phyloP scores from a whole-genome alignment of 2,113 vertebrate species.

The Axis porcinus region DNA sequence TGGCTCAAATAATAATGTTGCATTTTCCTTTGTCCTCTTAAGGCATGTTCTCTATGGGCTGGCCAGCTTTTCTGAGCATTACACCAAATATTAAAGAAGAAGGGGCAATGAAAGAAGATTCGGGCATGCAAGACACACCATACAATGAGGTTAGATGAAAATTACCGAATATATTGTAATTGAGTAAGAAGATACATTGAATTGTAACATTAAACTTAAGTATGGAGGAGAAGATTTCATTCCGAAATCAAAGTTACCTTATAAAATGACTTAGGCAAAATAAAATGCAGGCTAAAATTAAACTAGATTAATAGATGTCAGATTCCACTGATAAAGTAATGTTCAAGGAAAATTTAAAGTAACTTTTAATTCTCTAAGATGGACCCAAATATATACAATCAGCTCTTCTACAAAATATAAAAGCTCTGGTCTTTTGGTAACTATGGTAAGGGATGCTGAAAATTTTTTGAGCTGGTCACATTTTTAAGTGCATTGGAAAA shows the following conservation, averaged over 20 bases:
- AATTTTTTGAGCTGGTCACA: neutral
- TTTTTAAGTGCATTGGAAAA: slow-evolving; percentile 59
- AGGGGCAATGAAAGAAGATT: slow-evolving; percentile 98
- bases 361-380: neutral
- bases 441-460: neutral
- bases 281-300: neutral
- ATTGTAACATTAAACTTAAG: neutral
- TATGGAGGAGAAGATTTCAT: neutral
- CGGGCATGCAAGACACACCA: slow-evolving; percentile 96
- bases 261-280: neutral
- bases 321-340: neutral
- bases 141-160: slow-evolving; percentile 91
- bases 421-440: neutral
- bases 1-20: neutral
- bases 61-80: slow-evolving; percentile 97
- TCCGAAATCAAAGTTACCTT: neutral
- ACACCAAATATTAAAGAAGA: slow-evolving; percentile 98
- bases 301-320: neutral
- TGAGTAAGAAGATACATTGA: neutral
- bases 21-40: slow-evolving; percentile 47
- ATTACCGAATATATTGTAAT: neutral
- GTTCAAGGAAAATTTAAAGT: neutral
- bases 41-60: slow-evolving; percentile 98
- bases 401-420: neutral
- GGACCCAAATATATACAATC: neutral